Percentiles rank a stretch among this genome's conserved stretches.
Conservation (phyloP, 2,113 vertebrate species). For the Urocitellus parryii region DNA sequence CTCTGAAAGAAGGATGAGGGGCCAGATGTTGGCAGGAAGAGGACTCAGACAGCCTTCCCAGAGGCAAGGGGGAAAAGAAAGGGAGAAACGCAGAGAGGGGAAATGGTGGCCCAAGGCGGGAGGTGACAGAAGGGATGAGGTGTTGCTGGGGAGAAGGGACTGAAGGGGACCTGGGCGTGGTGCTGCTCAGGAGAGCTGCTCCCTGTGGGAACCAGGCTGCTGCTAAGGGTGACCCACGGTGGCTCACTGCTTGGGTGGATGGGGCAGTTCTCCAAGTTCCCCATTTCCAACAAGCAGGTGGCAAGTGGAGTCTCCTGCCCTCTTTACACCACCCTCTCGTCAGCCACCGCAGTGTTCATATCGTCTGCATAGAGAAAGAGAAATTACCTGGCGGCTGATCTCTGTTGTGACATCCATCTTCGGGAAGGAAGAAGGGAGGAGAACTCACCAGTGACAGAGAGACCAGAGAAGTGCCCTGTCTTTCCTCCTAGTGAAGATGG, state of each 20-base stretch:
- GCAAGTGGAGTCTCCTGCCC: slow-evolving; percentile 59
- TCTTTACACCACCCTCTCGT: slow-evolving; percentile 74
- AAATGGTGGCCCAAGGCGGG: rapidly evolving
- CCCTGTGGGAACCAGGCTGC: rapidly evolving
- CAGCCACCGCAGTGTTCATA: slow-evolving; percentile 80
- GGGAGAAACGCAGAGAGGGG: background rate
- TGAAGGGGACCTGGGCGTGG: rapidly evolving
- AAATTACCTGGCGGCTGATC: slow-evolving; percentile 82
- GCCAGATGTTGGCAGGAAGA: background rate
- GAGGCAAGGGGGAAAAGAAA: background rate
- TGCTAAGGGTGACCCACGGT: rapidly evolving
- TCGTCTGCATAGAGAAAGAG: slow-evolving; percentile 71
- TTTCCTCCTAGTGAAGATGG: slow-evolving; percentile 71
- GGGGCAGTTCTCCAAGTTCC: rapidly evolving
- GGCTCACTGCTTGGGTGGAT: rapidly evolving
- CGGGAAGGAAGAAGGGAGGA: slow-evolving; percentile 69
- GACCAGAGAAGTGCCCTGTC: slow-evolving; percentile 73
- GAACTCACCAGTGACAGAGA: slow-evolving; percentile 78
- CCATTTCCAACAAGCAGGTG: background rate
- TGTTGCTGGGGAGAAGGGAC: rapidly evolving
- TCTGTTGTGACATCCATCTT: slow-evolving; percentile 86
- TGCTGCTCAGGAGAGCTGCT: rapidly evolving
- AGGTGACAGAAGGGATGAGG: background rate
- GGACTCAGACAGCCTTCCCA: background rate
- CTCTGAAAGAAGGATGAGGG: background rate